Evolutionary conservation across 2,113 vertebrate genomes (phyloP).

Genomic region (Bos indicus): DNA sequence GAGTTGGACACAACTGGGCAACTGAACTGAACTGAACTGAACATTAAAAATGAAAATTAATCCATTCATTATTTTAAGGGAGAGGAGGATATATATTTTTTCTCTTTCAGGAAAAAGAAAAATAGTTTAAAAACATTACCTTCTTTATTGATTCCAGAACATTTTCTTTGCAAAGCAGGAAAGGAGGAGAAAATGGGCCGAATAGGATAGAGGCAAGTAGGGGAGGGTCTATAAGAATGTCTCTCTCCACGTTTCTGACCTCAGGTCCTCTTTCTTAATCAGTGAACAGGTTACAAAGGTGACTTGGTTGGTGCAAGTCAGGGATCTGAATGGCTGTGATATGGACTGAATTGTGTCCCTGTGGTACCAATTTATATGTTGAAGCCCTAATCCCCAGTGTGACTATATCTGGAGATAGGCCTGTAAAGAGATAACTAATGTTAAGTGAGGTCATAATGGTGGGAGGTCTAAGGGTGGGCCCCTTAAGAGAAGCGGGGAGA

Average conservation of each 20-base stretch:
- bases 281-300: not conserved
- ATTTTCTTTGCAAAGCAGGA: not conserved
- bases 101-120: not conserved
- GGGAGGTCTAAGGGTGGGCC: not conserved
- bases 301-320: not conserved
- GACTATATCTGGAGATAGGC: not conserved
- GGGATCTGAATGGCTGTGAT: not conserved
- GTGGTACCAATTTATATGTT: not conserved
- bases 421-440: not conserved
- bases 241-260: not conserved
- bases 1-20: rapidly evolving
- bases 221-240: not conserved
- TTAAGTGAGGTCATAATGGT: not conserved
- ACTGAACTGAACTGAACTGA: too few species aligned
- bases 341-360: not conserved
- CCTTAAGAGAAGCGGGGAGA: not conserved
- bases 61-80: not conserved
- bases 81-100: not conserved
- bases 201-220: not conserved
- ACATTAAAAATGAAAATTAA: not conserved
- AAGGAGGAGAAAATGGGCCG: not conserved
- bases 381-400: not conserved
- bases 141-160: not conserved
- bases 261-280: not conserved
- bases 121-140: not conserved